phyloP scores from a whole-genome alignment of 2,888 invertebrate species.

The Leistus spinibarbis region DNA sequence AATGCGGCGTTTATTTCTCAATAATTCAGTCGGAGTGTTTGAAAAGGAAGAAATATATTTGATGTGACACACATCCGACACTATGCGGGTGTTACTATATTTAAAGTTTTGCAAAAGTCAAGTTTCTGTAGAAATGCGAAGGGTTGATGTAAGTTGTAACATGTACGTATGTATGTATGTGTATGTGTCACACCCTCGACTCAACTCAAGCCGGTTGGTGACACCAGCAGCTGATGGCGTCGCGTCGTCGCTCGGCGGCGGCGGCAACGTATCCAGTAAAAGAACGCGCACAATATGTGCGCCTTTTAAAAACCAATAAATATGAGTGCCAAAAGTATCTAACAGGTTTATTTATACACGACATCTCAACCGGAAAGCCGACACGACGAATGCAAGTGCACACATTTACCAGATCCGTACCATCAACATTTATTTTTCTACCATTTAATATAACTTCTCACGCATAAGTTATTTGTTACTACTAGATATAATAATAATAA shows the following conservation, averaged over 20 bases:
- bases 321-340: constrained; percentile 43
- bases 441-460: too few species aligned
- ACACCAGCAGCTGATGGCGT: constrained; percentile 35
- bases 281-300: constrained; percentile 44
- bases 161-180: constrained; percentile 1
- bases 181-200: not conserved
- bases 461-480: too few species aligned
- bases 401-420: not conserved
- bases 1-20: not conserved
- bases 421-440: not conserved
- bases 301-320: constrained; percentile 49
- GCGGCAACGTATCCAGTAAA: constrained; percentile 14
- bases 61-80: constrained; percentile 19
- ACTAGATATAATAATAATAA: too few species aligned
- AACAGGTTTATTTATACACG: constrained; percentile 39
- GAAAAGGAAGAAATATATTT: constrained; percentile 29
- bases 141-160: not conserved
- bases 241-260: constrained; percentile 39
- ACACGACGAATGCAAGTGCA: constrained; percentile 1
- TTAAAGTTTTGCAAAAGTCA: constrained; percentile 30
- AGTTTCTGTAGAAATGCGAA: constrained; percentile 4
- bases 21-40: constrained; percentile 20
- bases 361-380: constrained; percentile 31
- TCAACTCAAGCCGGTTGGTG: constrained; percentile 8
- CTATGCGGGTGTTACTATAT: constrained; percentile 6